phyloP scores from a whole-genome alignment of 2,113 vertebrate genomes.

The Corynorhinus townsendii region DNA sequence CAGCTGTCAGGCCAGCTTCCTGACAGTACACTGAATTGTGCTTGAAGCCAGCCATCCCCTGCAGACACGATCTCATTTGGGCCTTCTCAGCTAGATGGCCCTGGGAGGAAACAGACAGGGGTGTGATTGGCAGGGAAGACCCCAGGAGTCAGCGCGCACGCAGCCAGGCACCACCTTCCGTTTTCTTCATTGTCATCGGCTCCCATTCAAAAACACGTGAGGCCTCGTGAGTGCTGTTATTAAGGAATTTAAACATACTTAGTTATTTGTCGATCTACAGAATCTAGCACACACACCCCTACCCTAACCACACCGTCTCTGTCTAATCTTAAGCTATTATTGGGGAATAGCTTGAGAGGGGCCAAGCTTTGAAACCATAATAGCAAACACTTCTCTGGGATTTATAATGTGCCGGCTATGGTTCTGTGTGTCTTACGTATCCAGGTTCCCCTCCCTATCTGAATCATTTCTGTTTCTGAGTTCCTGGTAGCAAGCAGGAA shows the following conservation, averaged over 20 bases:
- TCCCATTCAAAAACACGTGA: not conserved
- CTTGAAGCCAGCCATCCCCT: not conserved
- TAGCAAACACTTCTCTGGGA: not conserved
- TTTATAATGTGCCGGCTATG: accelerated
- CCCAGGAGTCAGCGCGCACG: accelerated
- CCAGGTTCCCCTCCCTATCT: not conserved
- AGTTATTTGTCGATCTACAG: not conserved
- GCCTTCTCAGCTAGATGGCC: not conserved
- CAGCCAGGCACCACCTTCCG: not conserved
- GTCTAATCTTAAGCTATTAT: not conserved
- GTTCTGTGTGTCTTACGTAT: accelerated
- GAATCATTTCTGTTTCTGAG: not conserved
- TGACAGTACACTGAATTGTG: not conserved
- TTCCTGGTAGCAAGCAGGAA: not conserved
- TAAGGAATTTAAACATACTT: not conserved
- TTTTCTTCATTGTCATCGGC: not conserved
- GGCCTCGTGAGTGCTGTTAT: not conserved
- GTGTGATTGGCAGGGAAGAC: not conserved
- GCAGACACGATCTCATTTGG: not conserved
- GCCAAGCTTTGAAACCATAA: not conserved
- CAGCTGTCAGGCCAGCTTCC: conserved; percentile 19
- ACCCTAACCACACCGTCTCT: accelerated
- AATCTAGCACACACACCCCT: not conserved
- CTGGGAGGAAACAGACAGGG: not conserved
- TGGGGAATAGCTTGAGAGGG: not conserved